Conservation (phyloP, 2,113 vertebrate genomes). For the Lasiurus borealis region DNA sequence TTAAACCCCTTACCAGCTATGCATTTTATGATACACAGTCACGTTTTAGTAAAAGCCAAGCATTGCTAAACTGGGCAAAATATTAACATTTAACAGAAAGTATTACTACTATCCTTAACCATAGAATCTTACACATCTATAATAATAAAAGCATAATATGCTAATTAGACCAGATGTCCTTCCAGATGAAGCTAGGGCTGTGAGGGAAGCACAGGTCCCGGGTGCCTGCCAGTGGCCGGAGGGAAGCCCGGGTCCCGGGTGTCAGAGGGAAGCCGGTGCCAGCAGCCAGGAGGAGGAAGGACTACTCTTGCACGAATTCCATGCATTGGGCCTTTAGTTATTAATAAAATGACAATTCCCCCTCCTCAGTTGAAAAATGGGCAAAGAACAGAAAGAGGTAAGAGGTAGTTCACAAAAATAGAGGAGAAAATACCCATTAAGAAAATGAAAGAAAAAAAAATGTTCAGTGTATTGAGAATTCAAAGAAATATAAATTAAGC, state of each 20-base stretch:
- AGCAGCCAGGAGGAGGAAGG: too few relatives aligned
- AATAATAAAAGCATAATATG: too few relatives aligned
- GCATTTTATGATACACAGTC: not conserved
- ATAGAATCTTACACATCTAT: slow-evolving; percentile 6
- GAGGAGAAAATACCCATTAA: not conserved
- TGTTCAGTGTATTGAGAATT: slow-evolving; percentile 27
- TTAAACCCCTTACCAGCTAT: not conserved
- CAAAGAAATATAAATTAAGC: slow-evolving; percentile 16
- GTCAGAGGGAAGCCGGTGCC: too few relatives aligned
- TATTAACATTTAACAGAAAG: not conserved
- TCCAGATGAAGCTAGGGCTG: too few relatives aligned
- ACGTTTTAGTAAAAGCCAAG: slow-evolving; percentile 42
- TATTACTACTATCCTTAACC: not conserved
- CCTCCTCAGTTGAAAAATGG: not conserved
- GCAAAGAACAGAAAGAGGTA: not conserved
- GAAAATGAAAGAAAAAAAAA: not conserved
- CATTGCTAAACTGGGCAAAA: not conserved
- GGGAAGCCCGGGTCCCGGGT: too few relatives aligned
- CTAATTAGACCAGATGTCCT: too few relatives aligned
- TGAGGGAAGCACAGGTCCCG: too few relatives aligned
- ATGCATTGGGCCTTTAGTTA: too few relatives aligned
- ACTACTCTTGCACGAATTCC: too few relatives aligned
- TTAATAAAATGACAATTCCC: not conserved
- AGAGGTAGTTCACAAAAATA: not conserved
- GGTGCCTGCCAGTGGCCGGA: too few relatives aligned